Conservation (phyloP, 1,140 invertebrate genomes). For the Odontomachus brunneus region DNA sequence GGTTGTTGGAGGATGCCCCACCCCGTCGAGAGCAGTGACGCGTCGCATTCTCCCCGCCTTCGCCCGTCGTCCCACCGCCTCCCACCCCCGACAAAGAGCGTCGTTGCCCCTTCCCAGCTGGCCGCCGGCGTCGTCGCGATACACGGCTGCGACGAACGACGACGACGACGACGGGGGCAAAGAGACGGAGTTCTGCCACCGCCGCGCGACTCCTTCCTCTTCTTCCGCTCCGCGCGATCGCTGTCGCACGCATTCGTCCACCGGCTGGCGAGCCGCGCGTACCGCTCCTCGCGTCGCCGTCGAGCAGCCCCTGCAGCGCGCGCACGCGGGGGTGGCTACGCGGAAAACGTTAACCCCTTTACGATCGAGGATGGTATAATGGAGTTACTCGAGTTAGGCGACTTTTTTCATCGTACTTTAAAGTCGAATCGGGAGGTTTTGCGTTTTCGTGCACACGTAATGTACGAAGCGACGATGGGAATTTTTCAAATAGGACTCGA, state of each 20-base stretch:
- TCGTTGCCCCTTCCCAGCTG: constrained; percentile 40
- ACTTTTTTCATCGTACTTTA: too few relatives aligned
- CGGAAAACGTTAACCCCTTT: neutral
- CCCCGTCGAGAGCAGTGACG: constrained; percentile 67
- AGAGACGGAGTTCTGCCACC: constrained; percentile 35
- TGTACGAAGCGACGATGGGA: constrained; percentile 7
- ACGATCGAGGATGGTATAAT: neutral
- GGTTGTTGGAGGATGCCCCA: constrained; percentile 64
- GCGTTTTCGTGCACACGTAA: constrained; percentile 2
- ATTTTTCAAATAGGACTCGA: neutral
- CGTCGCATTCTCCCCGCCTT: constrained; percentile 73
- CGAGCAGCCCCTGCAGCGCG: constrained; percentile 2
- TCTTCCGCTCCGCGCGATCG: constrained; percentile 64
- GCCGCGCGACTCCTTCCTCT: constrained; percentile 40
- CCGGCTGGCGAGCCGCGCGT: constrained; percentile 67
- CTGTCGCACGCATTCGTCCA: constrained; percentile 67
- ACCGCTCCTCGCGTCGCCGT: constrained; percentile 34
- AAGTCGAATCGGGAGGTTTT: neutral
- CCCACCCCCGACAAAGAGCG: constrained; percentile 46
- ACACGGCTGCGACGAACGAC: constrained; percentile 23
- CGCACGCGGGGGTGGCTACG: constrained; percentile 12
- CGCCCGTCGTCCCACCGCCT: constrained; percentile 58
- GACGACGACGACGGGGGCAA: constrained; percentile 2
- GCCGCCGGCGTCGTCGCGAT: constrained; percentile 44
- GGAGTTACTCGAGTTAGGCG: neutral